phyloP scores from a whole-genome alignment of 2,797 vertebrate species.

The Muscicapa comitata region DNA sequence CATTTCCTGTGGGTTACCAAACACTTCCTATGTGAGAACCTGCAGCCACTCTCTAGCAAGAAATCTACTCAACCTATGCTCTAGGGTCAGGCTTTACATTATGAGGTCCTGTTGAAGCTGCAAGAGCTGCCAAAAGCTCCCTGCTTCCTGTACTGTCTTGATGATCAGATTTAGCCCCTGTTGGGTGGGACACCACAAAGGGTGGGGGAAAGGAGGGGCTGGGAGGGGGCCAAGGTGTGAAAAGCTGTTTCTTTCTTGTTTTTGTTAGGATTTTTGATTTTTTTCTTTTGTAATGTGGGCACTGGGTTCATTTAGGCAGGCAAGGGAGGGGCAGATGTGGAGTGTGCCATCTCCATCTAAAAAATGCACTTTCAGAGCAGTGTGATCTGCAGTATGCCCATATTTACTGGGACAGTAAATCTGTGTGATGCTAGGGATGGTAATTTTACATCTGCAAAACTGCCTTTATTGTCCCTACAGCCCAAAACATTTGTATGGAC shows the following conservation, averaged over 20 bases:
- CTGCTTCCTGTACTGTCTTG: background rate
- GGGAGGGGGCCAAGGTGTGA: background rate
- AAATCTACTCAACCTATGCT: background rate
- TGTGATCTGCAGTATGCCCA: rapidly evolving
- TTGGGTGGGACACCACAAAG: rapidly evolving
- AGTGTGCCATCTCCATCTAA: rapidly evolving
- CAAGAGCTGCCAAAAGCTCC: background rate
- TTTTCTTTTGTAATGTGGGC: background rate
- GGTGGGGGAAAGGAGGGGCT: too few species aligned
- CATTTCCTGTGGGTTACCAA: background rate
- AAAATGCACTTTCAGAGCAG: rapidly evolving
- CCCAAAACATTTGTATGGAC: background rate
- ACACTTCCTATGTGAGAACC: rapidly evolving
- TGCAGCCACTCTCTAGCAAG: background rate
- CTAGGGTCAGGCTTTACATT: background rate
- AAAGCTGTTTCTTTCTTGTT: background rate
- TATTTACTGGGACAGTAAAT: background rate
- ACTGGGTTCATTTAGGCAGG: background rate
- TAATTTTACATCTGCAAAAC: background rate
- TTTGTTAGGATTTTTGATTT: background rate
- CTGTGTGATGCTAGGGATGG: rapidly evolving
- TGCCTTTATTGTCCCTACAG: background rate
- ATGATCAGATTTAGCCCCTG: background rate
- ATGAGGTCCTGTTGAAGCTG: background rate
- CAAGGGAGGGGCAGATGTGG: background rate